phyloP scores from a whole-genome alignment of 2,113 vertebrate genomes.

The Onychostoma macrolepis region DNA sequence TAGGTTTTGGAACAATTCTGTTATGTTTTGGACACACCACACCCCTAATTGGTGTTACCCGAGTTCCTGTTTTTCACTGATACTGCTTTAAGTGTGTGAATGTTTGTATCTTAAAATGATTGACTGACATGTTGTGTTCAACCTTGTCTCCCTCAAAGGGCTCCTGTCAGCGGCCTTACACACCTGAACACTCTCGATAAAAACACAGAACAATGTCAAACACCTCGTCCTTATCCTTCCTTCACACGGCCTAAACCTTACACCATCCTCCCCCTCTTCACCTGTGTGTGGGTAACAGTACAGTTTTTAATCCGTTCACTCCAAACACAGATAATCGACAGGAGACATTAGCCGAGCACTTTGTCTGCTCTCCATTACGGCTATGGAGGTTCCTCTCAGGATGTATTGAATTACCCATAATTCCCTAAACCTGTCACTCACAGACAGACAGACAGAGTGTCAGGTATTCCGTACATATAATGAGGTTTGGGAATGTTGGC shows the following conservation, averaged over 20 bases:
- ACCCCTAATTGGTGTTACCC: neutral
- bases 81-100: neutral
- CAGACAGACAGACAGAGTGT: slow-evolving; percentile 40
- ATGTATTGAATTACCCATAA: slow-evolving; percentile 58
- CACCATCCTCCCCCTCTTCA: slow-evolving; percentile 28
- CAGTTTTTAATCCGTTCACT: slow-evolving; percentile 31
- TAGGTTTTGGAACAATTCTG: neutral
- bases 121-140: slow-evolving; percentile 11
- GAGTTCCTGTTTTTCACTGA: neutral
- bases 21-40: neutral
- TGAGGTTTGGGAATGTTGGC: slow-evolving; percentile 39
- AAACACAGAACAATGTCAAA: slow-evolving; percentile 33
- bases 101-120: slow-evolving; percentile 1
- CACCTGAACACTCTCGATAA: slow-evolving; percentile 21
- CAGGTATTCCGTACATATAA: slow-evolving; percentile 33
- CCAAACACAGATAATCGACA: slow-evolving; percentile 40
- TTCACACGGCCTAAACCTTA: neutral
- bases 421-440: slow-evolving; percentile 49
- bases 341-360: slow-evolving; percentile 43
- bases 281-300: slow-evolving; percentile 35
- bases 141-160: neutral
- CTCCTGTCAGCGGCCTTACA: slow-evolving; percentile 24
- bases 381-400: slow-evolving; percentile 46
- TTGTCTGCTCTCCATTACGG: slow-evolving; percentile 53
- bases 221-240: slow-evolving; percentile 16